These are phyloP conservation scores for Chiloscyllium plagiosum DNA, from an alignment of 2,113 vertebrate genomes.

Conservation along the genomic window DNA sequence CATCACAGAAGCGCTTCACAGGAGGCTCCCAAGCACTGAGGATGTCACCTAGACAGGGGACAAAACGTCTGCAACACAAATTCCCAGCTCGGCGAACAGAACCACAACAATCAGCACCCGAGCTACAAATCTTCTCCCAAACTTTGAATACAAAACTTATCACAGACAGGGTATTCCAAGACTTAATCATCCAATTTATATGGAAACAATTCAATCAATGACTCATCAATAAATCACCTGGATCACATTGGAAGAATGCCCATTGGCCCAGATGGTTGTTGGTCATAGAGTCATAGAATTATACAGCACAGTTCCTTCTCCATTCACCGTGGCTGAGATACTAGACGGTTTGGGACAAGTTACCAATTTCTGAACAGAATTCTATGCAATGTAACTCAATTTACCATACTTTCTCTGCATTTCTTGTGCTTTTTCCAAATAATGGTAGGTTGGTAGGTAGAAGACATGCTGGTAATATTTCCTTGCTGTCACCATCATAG, in stretches of 20 bases:
- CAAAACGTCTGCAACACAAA: no score
- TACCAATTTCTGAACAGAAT: not conserved
- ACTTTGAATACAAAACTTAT: not conserved
- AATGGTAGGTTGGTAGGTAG: not conserved
- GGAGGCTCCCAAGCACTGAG: no score
- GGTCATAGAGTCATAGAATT: no score
- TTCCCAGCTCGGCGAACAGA: no score
- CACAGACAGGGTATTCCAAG: not conserved
- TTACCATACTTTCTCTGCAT: not conserved
- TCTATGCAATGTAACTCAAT: not conserved
- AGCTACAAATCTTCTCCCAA: no score
- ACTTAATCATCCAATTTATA: not conserved
- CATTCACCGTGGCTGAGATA: not conserved
- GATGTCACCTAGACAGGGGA: no score
- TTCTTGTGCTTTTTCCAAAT: not conserved
- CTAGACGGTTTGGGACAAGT: not conserved
- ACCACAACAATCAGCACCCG: no score
- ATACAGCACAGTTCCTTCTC: not conserved
- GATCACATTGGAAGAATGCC: not conserved
- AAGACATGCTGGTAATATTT: not conserved
- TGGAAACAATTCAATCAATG: not conserved
- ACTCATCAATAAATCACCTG: not conserved
- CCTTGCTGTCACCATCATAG: not conserved
- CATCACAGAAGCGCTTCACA: no score
- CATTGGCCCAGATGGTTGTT: no score